Base-by-base conservation (phyloP, 2,113 vertebrate species). In the Seriola rivoliana region DNA sequence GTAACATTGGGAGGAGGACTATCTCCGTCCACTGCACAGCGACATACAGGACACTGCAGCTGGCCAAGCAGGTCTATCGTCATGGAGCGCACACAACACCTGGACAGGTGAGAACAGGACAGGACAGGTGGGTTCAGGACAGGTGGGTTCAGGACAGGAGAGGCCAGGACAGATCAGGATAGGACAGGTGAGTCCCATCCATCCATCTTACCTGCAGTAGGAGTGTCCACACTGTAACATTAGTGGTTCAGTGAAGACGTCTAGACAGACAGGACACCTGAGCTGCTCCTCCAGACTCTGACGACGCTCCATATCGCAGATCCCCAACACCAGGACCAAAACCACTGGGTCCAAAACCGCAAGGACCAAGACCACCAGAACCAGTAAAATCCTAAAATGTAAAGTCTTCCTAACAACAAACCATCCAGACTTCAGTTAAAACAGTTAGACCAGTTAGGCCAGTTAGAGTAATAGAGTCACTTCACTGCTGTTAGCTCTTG, bases 201-300 rank as follows among this genome's bases (percentile, higher is more conserved):
- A 7, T 42, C 46, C 25, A 34, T 67, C 63, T 34, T 60, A 69
- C 62, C 93, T 94, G 88, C 96, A 97, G 88, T 96, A 96, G 0
- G 95, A 97, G 68, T 97, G 96, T 25, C 96, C 96, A 4, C 96
- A 96, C 87, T 94, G 95, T 50, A 97, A 92, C 95, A 97, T 95
- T 71, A 95, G 92, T 1, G 96, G 96, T 62, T 96, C 96, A 52
- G 91, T 94, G 90, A 96, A 97, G 69, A 97, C 71, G 65, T 97
- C 96, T 87, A 97, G 83, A 90, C 95, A 97, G 73, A 97, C 90
- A 5, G 95, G 96, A 58, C 96, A 97, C 52, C 94, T 93, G 0
- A 97, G 94, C 88, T 95, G 95, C 75, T 96, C 94, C 85, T 97
- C 95, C 75, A 97, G 92, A 23, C 93, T 96, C 82, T 80, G 78